These are phyloP conservation scores for Crioceris asparagi DNA, from an alignment of 2,888 invertebrate species.

Conservation along the genomic window DNA sequence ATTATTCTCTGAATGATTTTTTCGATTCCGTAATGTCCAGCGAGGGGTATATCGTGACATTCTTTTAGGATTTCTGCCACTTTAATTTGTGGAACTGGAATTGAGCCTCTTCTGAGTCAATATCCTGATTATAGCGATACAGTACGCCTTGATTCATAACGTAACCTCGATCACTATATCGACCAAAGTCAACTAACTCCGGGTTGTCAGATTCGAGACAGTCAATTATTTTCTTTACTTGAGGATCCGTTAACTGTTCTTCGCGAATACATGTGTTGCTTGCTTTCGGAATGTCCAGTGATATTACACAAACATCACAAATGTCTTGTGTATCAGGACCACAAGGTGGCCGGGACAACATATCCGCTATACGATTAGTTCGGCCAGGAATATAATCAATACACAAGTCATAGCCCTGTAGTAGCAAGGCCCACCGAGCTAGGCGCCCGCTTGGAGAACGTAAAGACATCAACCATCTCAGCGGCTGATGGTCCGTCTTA, in stretches of 20 bases:
- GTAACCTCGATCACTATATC: slow-evolving; percentile 19
- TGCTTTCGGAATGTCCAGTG: too few species aligned
- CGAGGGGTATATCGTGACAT: too few species aligned
- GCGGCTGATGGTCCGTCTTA: slow-evolving; percentile 37
- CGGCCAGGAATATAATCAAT: slow-evolving; percentile 13
- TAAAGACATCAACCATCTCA: slow-evolving; percentile 36
- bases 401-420: slow-evolving; percentile 30
- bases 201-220: slow-evolving; percentile 10
- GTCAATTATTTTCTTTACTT: slow-evolving; percentile 18
- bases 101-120: slow-evolving; percentile 22
- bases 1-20: not conserved
- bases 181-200: slow-evolving; percentile 4
- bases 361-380: slow-evolving; percentile 13
- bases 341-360: slow-evolving; percentile 10
- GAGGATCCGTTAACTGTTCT: slow-evolving; percentile 20
- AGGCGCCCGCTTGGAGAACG: slow-evolving; percentile 31
- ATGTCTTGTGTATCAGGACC: not conserved
- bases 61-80: too few species aligned
- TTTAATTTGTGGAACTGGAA: slow-evolving; percentile 15
- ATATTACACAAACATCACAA: slow-evolving; percentile 6
- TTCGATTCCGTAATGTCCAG: slow-evolving; percentile 21
- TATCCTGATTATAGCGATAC: too few species aligned
- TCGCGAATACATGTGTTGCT: too few species aligned
- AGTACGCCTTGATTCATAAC: slow-evolving; percentile 17
- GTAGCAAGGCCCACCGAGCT: slow-evolving; percentile 35